Base-by-base conservation (phyloP, 2,113 vertebrate species). In the Aptenodytes forsteri region DNA sequence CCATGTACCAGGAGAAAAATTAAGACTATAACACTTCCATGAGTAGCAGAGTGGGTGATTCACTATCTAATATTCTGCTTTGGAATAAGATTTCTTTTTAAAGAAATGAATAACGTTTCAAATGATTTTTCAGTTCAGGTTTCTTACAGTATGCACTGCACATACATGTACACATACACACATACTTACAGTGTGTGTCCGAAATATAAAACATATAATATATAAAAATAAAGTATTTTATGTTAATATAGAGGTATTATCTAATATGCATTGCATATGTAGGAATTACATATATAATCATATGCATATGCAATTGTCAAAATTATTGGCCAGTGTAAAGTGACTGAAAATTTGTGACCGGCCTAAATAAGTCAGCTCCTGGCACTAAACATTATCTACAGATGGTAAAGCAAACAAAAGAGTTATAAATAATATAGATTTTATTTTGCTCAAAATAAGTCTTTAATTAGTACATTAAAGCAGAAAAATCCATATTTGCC, bases 141-240 rank as follows among this genome's bases (percentile, higher is more conserved):
- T 89, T 89, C 26, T 82, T 75, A 21, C 5, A 40, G 10, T n/a
- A 71, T 12, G 11, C 6, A 61, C 16, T 78, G 16, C 12, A 61
- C 21, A 29, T 49, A 54, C 1, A 5, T 1, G 1, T 15, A 64
- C 8, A 59, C 13, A 54, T 23, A n/a, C 1, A 59, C 6, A 46
- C 9, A 42, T 46, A 27, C 8, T 55, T 32, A 27, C 10, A 52
- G 8, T 23, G 11, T 65, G 6, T 58, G 20, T 44, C 42, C 54
- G 27, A 80, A 91, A 86, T 27, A 76, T 1, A 64, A 52, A 87
- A 5, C 6, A 17, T 32, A 4, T 30, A 56, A 16, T 10, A 7
- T 19, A 29, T 38, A 42, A 20, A 80, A 61, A 7, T 5, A 49
- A 83, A 36, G 2, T 20, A n/a, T 47, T 87, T 82, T 30, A 16